Evolutionary conservation across 2,797 vertebrate genomes (phyloP).

Genomic region (Agapornis canus): DNA sequence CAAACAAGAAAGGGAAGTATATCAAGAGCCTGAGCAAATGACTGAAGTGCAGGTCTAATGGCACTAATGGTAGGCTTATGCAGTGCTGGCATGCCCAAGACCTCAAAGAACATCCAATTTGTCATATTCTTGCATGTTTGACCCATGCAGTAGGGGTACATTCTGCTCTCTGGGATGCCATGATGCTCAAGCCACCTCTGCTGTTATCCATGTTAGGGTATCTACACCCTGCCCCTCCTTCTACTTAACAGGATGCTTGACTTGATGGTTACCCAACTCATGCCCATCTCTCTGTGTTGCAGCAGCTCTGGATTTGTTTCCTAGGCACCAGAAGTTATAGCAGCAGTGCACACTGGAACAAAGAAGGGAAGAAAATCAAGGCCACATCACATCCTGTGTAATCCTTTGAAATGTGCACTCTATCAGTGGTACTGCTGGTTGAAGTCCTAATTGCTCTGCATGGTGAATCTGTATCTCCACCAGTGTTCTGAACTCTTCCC

Average conservation of each 20-base stretch:
- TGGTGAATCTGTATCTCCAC: not conserved
- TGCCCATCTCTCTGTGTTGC: not conserved
- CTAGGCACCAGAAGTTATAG: not conserved
- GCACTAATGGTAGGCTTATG: not conserved
- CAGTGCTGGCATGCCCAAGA: not conserved
- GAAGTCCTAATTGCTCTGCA: not conserved
- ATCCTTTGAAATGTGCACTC: not conserved
- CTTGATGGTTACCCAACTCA: not conserved
- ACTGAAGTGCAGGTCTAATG: not conserved
- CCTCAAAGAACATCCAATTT: not conserved
- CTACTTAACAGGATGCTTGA: not conserved
- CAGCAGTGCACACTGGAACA: not conserved
- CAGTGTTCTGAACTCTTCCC: not conserved
- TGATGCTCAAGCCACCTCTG: not conserved
- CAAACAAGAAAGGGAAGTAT: constrained; percentile 17
- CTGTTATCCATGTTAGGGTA: not conserved
- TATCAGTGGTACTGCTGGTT: not conserved
- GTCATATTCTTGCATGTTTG: not conserved
- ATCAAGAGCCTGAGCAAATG: not conserved
- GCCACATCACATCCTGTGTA: not conserved
- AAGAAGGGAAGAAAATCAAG: not conserved
- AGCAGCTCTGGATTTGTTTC: not conserved
- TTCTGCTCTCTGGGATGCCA: not conserved
- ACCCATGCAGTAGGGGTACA: not conserved
- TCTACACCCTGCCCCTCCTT: not conserved